A percentile compares a stretch with the other conserved stretches of the same genome.
Conservation (phyloP, 2,113 vertebrate genomes). For the Cercopithecus mona region DNA sequence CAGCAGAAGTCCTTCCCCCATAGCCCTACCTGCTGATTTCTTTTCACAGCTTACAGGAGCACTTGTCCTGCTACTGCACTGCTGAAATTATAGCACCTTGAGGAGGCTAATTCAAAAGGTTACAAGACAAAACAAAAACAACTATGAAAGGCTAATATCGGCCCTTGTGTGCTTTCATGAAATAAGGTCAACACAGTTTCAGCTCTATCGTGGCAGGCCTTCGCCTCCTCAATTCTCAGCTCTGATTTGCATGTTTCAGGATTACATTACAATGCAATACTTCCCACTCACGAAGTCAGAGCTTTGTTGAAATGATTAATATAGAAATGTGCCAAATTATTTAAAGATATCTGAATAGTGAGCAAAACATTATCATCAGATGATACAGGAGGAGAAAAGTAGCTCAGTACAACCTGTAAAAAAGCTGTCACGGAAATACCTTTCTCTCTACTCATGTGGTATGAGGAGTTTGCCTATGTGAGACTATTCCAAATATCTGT, state of each 20-base stretch:
- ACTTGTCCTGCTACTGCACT: neutral
- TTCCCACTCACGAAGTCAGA: slow-evolving; percentile 45
- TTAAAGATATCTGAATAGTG: slow-evolving; percentile 56
- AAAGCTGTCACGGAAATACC: neutral
- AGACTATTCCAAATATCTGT: neutral
- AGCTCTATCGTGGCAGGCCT: neutral
- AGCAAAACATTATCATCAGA: slow-evolving; percentile 63
- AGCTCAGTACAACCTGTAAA: neutral
- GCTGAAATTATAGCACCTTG: neutral
- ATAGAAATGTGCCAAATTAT: slow-evolving; percentile 65
- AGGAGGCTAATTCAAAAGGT: neutral
- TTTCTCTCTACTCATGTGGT: neutral
- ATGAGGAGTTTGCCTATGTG: neutral
- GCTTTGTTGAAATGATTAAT: slow-evolving; percentile 54
- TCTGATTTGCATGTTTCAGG: neutral
- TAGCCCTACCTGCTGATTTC: neutral
- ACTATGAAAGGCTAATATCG: neutral
- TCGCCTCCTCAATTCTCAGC: neutral
- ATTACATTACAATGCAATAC: neutral
- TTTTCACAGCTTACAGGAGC: neutral
- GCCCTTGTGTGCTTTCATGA: neutral
- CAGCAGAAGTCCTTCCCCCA: neutral
- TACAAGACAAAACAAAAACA: neutral
- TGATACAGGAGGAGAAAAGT: neutral
- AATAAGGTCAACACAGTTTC: neutral